Base-by-base conservation (phyloP, 1,140 invertebrate species). In the Sminthurides bifidus region DNA sequence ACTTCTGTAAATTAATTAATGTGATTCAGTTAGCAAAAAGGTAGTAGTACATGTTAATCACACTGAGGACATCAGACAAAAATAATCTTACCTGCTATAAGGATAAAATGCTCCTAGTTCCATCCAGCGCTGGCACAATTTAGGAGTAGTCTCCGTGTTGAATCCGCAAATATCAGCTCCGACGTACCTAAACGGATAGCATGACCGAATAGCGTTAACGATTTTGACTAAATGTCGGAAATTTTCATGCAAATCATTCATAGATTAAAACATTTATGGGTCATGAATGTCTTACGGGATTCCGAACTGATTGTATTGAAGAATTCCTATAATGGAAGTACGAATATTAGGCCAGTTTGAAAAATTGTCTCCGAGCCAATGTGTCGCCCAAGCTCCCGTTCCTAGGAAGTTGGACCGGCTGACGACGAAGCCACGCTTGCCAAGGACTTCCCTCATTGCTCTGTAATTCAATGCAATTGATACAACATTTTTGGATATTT, bases 1-100 rank as follows among this genome's bases (percentile, higher is more conserved):
- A 71, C 89, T 92, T 61, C 87, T 77, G 1, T 84, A 79, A 72
- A 91, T 91, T 1, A 85, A 84, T 71, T 87, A 87, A 72, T 87
- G 87, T 4, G 85, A 84, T 2, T 87, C 89, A 2, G 71, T n/a
- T n/a, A n/a, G n/a, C n/a, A n/a, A n/a, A n/a, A n/a, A n/a, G n/a
- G n/a, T n/a, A n/a, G n/a, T n/a, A n/a, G n/a, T n/a, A n/a, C n/a
- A n/a, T 68, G 87, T 80, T 75, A 78, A 80, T 85, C 86, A 89
- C 0, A 85, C 73, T 56, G 64, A 76, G 33, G 61, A 77, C 33
- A 21, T 30, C 8, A 52, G 17, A 49, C 26, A 21, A 46, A 61
- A 61, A 67, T 71, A 63, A 67, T 65, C 51, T 68, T 43, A 50
- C 48, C 48, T 53, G 21, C 51, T 54, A 19, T 92, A 92, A 1